Evolutionary conservation across 2,797 vertebrate genomes (phyloP).

Genomic region (Helicolenus hilgendorfi): DNA sequence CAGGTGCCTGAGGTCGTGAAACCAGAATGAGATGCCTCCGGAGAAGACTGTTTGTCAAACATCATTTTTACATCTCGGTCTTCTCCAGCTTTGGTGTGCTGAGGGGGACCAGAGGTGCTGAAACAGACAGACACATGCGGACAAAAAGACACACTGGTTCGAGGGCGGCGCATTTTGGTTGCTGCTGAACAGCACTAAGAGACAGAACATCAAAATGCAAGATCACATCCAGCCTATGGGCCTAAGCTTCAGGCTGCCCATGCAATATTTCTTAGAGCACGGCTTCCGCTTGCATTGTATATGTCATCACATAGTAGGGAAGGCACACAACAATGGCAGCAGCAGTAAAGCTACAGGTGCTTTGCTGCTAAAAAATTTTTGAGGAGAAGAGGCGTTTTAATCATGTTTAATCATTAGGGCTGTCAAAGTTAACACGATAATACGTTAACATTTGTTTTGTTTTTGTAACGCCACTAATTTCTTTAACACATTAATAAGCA

Average conservation of each 20-base stretch:
- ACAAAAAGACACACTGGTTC: background rate
- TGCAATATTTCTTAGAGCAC: constrained; percentile 67
- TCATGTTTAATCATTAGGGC: background rate
- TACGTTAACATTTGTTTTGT: too few species aligned
- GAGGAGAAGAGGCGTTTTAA: background rate
- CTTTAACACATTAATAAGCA: too few species aligned
- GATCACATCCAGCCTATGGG: constrained; percentile 68
- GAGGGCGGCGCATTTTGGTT: background rate
- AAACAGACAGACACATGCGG: background rate
- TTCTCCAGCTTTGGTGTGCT: constrained; percentile 21
- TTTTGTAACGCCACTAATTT: too few species aligned
- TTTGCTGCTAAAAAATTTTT: background rate
- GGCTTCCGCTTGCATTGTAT: constrained; percentile 43
- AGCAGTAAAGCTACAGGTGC: background rate
- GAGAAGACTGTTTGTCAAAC: constrained; percentile 75
- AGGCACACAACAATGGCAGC: constrained; percentile 19
- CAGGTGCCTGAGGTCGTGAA: constrained; percentile 61
- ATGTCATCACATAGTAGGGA: constrained; percentile 38
- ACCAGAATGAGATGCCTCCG: constrained; percentile 60
- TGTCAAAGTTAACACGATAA: background rate
- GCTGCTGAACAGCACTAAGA: constrained; percentile 24
- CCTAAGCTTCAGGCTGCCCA: constrained; percentile 59
- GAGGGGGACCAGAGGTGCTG: background rate
- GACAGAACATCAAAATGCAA: constrained; percentile 62
- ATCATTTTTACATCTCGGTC: constrained; percentile 57